phyloP scores from a whole-genome alignment of 35 echinoderm and acorn worm species.

The Holothuria glaberrima region DNA sequence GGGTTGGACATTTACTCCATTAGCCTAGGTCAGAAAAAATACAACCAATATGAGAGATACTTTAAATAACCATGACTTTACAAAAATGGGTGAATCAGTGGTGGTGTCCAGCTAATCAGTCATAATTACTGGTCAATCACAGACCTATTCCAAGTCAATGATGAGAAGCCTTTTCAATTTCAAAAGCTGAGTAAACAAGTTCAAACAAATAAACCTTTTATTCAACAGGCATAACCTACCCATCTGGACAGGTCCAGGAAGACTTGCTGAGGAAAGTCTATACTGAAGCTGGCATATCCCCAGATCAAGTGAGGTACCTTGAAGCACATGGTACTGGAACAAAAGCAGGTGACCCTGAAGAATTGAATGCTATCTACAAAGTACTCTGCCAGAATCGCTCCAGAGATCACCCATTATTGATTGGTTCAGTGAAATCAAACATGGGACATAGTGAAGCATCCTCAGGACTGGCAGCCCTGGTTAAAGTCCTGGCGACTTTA shows the following conservation, averaged over 20 bases:
- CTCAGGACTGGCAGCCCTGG: conserved; percentile 82
- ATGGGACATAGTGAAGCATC: conserved; percentile 88
- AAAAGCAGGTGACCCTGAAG: conserved; percentile 87
- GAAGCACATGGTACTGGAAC: conserved; percentile 95
- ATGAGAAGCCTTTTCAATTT: too few relatives aligned
- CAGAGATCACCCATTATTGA: conserved; percentile 65
- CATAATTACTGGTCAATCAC: too few relatives aligned
- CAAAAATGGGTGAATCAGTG: too few relatives aligned
- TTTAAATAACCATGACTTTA: too few relatives aligned
- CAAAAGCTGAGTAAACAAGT: too few relatives aligned
- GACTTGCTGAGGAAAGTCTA: conserved; percentile 65
- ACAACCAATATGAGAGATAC: too few relatives aligned
- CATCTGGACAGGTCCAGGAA: conserved; percentile 72
- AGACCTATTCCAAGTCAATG: too few relatives aligned
- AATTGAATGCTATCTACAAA: conserved; percentile 67
- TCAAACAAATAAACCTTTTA: not conserved
- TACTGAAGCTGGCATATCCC: conserved; percentile 67
- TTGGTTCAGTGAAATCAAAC: conserved; percentile 95
- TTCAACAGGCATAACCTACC: conserved; percentile 77
- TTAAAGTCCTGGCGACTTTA: conserved; percentile 75
- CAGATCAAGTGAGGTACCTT: conserved; percentile 78
- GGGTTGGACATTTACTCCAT: too few relatives aligned
- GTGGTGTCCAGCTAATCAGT: too few relatives aligned
- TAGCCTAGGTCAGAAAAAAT: too few relatives aligned
- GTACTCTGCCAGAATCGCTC: conserved; percentile 80